These are phyloP conservation scores for Butorides virescens DNA, from an alignment of 2,113 vertebrate genomes.

Conservation along the genomic window DNA sequence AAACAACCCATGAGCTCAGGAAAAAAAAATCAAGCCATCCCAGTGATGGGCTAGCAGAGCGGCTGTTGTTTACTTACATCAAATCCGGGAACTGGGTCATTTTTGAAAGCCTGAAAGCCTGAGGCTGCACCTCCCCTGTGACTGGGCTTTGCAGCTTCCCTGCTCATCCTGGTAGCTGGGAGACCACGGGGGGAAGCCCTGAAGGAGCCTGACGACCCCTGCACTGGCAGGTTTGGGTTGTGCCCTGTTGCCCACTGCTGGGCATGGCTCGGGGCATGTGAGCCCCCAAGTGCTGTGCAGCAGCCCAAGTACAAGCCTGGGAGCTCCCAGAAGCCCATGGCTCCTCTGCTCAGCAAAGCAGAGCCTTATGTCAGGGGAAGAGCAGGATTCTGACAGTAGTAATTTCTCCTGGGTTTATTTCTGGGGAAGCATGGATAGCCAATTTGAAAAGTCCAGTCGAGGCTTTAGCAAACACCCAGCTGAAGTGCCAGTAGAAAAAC, in stretches of 20 bases:
- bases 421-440: background rate
- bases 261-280: fast-evolving
- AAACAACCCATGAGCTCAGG: background rate
- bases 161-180: background rate
- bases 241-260: background rate
- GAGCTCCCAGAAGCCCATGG: fast-evolving
- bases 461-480: background rate
- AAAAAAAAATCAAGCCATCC: background rate
- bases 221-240: background rate
- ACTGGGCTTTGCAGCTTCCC: background rate
- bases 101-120: background rate
- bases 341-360: background rate
- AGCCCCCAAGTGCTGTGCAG: background rate
- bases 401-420: background rate
- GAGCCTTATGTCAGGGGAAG: background rate
- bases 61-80: background rate
- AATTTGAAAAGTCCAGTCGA: background rate
- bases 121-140: fast-evolving
- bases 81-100: background rate
- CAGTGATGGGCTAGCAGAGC: background rate
- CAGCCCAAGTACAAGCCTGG: background rate
- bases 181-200: background rate
- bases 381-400: background rate
- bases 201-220: background rate
- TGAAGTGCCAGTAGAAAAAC: background rate